A percentile compares a stretch with the other conserved stretches of the same genome.
These are phyloP conservation scores for Rhinopomastus cyanomelas DNA, from an alignment of 2,113 vertebrate species.

Conservation along the genomic window DNA sequence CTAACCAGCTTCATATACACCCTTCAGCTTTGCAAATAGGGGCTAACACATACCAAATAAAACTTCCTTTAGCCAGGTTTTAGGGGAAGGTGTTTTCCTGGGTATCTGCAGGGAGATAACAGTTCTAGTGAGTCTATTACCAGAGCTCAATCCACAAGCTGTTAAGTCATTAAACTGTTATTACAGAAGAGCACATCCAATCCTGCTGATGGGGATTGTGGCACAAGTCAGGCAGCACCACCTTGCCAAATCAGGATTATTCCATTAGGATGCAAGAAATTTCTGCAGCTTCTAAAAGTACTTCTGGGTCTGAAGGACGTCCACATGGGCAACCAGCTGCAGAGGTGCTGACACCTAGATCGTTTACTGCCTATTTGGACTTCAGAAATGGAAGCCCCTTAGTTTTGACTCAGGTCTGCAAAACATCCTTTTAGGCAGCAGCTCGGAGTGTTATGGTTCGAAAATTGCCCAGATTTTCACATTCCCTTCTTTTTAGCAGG, in stretches of 20 bases:
- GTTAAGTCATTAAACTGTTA: not conserved
- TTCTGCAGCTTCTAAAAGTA: not conserved
- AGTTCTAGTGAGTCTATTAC: not conserved
- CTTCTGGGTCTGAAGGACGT: not conserved
- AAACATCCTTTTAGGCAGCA: not conserved
- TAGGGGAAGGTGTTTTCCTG: slow-evolving; percentile 25
- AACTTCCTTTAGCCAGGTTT: not conserved
- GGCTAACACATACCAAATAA: not conserved
- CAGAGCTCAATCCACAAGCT: not conserved
- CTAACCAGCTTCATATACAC: not conserved
- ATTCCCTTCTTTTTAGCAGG: no score
- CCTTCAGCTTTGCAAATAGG: slow-evolving; percentile 21
- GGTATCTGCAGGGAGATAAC: not conserved
- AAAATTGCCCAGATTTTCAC: no score
- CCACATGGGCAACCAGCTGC: not conserved
- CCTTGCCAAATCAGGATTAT: not conserved
- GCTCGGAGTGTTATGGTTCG: no score
- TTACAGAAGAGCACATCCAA: not conserved
- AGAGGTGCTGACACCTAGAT: not conserved
- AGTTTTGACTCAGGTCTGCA: not conserved
- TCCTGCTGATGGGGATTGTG: not conserved
- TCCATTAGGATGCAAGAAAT: not conserved
- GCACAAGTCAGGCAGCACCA: not conserved
- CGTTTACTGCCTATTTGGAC: fast-evolving
- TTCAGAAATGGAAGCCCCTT: not conserved